phyloP scores from a whole-genome alignment of 2,888 invertebrate species.

The Aradus depressus region DNA sequence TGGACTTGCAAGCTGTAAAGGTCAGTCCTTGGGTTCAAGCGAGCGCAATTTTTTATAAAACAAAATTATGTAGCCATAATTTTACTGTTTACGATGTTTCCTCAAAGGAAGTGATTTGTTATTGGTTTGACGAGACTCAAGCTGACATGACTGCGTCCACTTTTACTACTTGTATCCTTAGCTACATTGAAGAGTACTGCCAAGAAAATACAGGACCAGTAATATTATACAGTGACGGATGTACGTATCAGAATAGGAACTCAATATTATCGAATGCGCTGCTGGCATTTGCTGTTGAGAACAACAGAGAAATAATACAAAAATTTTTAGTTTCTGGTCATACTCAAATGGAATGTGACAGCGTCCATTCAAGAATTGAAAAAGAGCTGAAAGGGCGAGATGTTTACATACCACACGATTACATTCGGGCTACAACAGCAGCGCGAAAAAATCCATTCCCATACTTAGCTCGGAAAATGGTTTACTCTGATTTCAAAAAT shows the following conservation, averaged over 20 bases:
- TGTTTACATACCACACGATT: neutral
- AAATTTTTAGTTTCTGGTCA: too few species aligned
- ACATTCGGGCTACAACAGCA: too few species aligned
- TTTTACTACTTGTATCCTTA: neutral
- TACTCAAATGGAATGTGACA: too few species aligned
- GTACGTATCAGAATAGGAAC: too few species aligned
- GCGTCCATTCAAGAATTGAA: neutral
- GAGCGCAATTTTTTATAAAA: neutral
- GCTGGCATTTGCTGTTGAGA: neutral
- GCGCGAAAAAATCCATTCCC: too few species aligned
- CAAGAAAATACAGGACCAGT: neutral
- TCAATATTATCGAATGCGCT: neutral
- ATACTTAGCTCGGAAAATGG: too few species aligned
- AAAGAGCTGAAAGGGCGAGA: neutral
- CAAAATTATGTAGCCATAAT: slow-evolving; percentile 6
- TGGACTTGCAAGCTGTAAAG: neutral
- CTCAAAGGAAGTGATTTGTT: neutral
- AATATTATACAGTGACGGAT: neutral
- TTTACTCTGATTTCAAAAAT: too few species aligned
- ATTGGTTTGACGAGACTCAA: neutral
- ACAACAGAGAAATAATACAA: neutral
- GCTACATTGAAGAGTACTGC: too few species aligned
- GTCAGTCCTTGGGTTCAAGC: neutral
- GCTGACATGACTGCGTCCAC: neutral
- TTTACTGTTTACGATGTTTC: slow-evolving; percentile 1